These are phyloP conservation scores for Diachasma alloeum DNA, from an alignment of 1,140 invertebrate genomes.

Conservation along the genomic window DNA sequence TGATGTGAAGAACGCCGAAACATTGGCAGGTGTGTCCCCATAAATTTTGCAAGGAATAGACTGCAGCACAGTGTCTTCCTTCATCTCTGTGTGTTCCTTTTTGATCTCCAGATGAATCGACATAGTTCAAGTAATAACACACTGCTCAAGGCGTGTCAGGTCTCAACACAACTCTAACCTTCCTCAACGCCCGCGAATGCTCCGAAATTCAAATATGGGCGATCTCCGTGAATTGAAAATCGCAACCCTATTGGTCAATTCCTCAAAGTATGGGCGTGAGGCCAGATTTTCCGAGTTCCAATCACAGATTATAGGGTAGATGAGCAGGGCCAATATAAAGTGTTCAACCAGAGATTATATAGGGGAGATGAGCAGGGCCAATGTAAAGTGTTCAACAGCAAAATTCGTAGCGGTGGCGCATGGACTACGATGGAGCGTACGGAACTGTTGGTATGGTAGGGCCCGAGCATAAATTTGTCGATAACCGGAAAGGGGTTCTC, in stretches of 20 bases:
- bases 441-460: too few relatives aligned
- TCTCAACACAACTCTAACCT: background rate
- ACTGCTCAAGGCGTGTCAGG: slow-evolving; percentile 25
- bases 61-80: slow-evolving; percentile 67
- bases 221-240: background rate
- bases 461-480: too few relatives aligned
- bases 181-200: background rate
- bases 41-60: slow-evolving; percentile 80
- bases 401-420: too few relatives aligned
- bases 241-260: background rate
- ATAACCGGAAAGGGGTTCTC: too few relatives aligned
- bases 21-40: slow-evolving; percentile 74
- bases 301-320: background rate
- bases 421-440: too few relatives aligned
- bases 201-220: background rate
- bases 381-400: too few relatives aligned
- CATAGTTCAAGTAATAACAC: slow-evolving; percentile 50
- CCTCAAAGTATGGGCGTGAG: background rate
- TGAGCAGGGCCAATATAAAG: too few relatives aligned
- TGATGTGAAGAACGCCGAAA: slow-evolving; percentile 74
- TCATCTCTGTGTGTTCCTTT: slow-evolving; percentile 54
- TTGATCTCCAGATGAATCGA: slow-evolving; percentile 66
- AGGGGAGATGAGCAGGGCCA: too few relatives aligned
- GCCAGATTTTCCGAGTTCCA: background rate
- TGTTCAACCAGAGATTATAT: too few relatives aligned